Evolutionary conservation across 2,113 vertebrate species (phyloP), one percentile per base, ranked within the genome.

Genomic region (Brachypodius melanocephalos): DNA sequence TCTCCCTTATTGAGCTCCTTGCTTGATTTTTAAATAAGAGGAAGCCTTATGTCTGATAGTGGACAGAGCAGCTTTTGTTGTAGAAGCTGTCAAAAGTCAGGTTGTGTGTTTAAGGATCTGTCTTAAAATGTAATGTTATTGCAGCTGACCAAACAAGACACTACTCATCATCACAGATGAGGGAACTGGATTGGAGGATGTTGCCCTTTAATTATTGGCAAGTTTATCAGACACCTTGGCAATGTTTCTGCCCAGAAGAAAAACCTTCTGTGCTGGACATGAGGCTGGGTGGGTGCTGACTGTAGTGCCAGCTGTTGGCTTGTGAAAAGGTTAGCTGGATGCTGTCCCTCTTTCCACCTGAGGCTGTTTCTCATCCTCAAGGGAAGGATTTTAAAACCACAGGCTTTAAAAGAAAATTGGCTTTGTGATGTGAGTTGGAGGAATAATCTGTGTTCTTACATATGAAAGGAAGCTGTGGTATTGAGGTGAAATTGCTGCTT

Each of bases 401-500:
- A 61, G 49, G 10, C 6, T 73, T 62, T 46, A 63, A 34, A 40
- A 79, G 14, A 26, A 34, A 49, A 45, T 45, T 18, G 10, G 10
- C 34, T 62, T 68, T 87, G 52, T 58, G 26, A 29, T 17, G 2
- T 3, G 45, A 75, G 16, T 18, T 46, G 8, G 25, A 63, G 28
- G 75, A 69, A 17, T 11, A 55, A 19, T 5, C 38, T 46, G 10
- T 32, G 12, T 31, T 26, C n/a, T 55, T 54, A 2, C 0, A 0
- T 17, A 25, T 0, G 2, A 49, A 66, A 62, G 25, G 17, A 45
- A 77, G 17, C 46, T 40, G 36, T 49, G 61, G 14, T 32, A 15
- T 17, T 88, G 57, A 58, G 24, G 22, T 67, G 57, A 21, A 79
- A 31, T 31, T 25, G n/a, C 28, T 55, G 24, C 45, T 78, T 75